Evolutionary conservation across 2,113 vertebrate species (phyloP), one percentile per base, ranked within the genome.

Genomic region (Microcebus griseorufus): DNA sequence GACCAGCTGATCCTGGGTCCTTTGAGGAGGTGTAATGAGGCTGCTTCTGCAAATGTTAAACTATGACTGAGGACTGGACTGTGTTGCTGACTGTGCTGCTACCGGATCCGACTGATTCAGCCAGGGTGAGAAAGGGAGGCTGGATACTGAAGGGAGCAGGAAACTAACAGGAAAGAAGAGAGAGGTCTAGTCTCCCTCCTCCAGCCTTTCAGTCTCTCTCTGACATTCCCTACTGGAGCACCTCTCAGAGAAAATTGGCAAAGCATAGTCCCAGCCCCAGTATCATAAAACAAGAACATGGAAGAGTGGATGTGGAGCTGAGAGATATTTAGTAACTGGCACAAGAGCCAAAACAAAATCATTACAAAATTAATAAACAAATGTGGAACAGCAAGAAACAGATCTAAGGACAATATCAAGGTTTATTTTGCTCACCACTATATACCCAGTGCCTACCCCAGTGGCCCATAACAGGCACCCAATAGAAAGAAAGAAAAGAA

Each of bases 311-410:
- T 53, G n/a, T 42, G 78, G 70, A 79, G 32, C 14, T 53, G 14
- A 88, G 32, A 93, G n/a, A 92, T 1, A 80, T 48, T 88, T 88
- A 88, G n/a, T 69, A 88, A 93, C 25, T 55, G 48, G 39, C 25
- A 80, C 16, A 73, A 95, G 13, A 55, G 9, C 34, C 6, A 48
- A 88, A 79, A 13, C 32, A 64, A 16, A 88, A 73, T 87, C 64
- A 64, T 92, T 84, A 62, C 42, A 80, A 51, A 90, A 79, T 90
- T 60, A 88, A 88, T 87, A 83, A 78, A 60, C 29, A 90, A 39
- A 53, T 67, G 25, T 93, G 34, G 25, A 90, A 86, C 16, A 88
- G 14, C 73, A 90, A 85, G 62, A 85, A 88, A 72, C 22, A 76
- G 9, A 70, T 72, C 76, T 93, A 65, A 75, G 29, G 69, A 93